Conservation (phyloP, 2,888 invertebrate genomes). For the Embidobia sp. region DNA sequence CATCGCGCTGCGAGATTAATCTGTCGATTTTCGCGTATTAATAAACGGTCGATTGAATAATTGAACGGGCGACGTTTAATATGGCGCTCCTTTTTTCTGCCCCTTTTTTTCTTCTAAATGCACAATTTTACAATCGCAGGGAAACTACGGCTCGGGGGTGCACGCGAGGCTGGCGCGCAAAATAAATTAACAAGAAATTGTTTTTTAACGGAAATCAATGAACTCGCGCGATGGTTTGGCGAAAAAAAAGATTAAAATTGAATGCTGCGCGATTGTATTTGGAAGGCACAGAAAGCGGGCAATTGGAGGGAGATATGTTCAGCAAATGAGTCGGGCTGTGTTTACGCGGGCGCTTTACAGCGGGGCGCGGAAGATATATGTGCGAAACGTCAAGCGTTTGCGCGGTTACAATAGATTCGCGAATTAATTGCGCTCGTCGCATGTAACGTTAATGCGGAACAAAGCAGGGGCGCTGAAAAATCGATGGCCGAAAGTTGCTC, state of each 20-base stretch:
- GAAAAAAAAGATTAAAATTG: slow-evolving; percentile 22
- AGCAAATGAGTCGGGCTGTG: neutral
- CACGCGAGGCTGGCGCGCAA: slow-evolving; percentile 11
- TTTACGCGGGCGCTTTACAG: slow-evolving; percentile 5
- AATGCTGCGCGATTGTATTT: neutral
- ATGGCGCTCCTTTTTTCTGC: too few relatives aligned
- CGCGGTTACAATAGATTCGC: neutral
- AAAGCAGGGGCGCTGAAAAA: neutral
- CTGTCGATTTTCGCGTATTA: slow-evolving; percentile 17
- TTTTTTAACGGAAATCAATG: slow-evolving; percentile 25
- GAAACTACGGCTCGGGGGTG: too few relatives aligned
- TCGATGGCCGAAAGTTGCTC: too few relatives aligned
- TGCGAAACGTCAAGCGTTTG: neutral
- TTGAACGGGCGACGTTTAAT: slow-evolving; percentile 13
- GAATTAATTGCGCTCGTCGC: neutral
- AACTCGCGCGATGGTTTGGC: slow-evolving; percentile 5
- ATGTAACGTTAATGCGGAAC: neutral
- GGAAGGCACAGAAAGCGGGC: neutral
- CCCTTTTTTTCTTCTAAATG: too few relatives aligned
- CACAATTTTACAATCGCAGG: too few relatives aligned
- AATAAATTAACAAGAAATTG: slow-evolving; percentile 20
- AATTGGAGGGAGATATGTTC: slow-evolving; percentile 4
- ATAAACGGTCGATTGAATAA: slow-evolving; percentile 20
- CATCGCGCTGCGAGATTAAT: neutral
- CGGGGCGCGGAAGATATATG: neutral